Evolutionary conservation across 2,888 invertebrate species (phyloP), one percentile per base, ranked within the genome.

Genomic region (Drosophila yooni): DNA sequence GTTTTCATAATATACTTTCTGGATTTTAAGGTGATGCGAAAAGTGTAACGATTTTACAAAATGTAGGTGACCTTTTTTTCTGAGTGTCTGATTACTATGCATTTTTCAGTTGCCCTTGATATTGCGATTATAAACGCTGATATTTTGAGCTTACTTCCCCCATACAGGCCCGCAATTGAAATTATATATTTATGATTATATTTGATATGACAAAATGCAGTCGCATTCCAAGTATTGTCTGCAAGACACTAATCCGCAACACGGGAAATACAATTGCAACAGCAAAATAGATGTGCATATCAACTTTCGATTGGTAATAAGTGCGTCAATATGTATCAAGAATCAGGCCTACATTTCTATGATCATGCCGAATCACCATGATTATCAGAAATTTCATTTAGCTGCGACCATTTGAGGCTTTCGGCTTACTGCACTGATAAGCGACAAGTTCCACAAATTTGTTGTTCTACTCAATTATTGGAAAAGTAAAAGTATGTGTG

Each of bases 401-500:
- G 59, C 51, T 68, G 40, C 31, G 21, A n/a, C 38, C 34, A 1
- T 34, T 54, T 27, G n/a, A 50, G 34, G 38, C 36, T 43, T 54
- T 34, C 57, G 61, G 57, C 40, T 54, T 51, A 59, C 34, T 27
- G 33, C 7, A 48, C 62, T 75, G 87, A 83, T 83, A 81, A 76
- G 65, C 59, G 50, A 66, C 21, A 15, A 34, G 56, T 46, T 59
- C 29, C 38, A 31, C 33, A 34, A 29, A 25, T 48, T 59, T 43
- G 7, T 18, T 38, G 54, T 34, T 74, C 52, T 36, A 59, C 36
- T 58, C 15, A 50, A 65, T 60, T 60, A 68, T 58, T 54, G 68
- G 53, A 70, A 79, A 80, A 76, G 76, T 72, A 80, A 78, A 76
- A 78, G 71, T 68, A 62, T 79, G 58, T 63, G 48, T 57, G 10